Evolutionary conservation across 2,888 invertebrate species (phyloP).

Genomic region (Tanypteryx hageni): DNA sequence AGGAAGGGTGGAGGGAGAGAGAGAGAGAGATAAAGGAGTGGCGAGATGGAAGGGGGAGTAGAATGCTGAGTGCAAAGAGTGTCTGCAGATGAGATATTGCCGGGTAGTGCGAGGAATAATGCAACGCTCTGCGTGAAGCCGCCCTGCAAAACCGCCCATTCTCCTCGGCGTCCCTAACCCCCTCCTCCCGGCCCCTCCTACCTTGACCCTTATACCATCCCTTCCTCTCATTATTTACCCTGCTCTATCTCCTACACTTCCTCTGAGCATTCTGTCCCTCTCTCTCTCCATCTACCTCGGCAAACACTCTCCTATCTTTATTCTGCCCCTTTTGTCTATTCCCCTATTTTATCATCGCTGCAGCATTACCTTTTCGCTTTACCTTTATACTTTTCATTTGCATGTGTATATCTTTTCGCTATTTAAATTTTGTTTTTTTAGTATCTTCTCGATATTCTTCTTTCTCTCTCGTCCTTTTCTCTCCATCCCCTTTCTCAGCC

Average conservation of each 20-base stretch:
- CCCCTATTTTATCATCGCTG: neutral
- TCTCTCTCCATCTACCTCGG: no score
- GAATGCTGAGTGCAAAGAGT: constrained; percentile 23
- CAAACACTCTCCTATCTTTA: neutral
- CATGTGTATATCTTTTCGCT: no score
- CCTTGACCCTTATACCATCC: no score
- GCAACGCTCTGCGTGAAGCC: constrained; percentile 20
- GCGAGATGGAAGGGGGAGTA: neutral
- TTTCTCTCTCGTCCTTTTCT: neutral
- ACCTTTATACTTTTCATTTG: no score
- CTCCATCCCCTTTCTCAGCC: neutral
- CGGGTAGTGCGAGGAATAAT: constrained; percentile 13
- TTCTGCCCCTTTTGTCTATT: neutral
- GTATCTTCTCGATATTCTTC: no score
- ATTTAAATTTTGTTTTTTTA: no score
- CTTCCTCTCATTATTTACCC: no score
- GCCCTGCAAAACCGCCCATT: neutral
- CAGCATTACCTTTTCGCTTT: no score
- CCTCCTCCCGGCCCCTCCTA: neutral
- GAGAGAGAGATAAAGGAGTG: neutral
- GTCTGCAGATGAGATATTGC: neutral
- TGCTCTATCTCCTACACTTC: no score
- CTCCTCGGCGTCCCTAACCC: neutral
- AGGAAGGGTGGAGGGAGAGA: neutral
- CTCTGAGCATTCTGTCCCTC: no score